Conservation (phyloP, 2,888 invertebrate genomes). For the Furcula furcula region DNA sequence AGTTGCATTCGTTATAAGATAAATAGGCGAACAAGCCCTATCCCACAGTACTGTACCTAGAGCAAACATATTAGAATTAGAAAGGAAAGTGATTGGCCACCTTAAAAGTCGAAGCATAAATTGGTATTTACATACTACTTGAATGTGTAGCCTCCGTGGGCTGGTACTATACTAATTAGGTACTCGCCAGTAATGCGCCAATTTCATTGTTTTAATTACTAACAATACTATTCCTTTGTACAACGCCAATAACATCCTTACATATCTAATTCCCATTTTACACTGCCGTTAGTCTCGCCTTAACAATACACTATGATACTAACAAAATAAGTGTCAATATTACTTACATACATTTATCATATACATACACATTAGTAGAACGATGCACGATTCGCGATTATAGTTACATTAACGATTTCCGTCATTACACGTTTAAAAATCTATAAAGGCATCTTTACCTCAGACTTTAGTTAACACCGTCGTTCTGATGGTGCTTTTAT, state of each 20-base stretch:
- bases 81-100: conserved; percentile 65
- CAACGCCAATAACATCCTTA: conserved; percentile 78
- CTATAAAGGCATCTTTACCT: conserved; percentile 82
- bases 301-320: conserved; percentile 68
- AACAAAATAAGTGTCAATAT: conserved; percentile 80
- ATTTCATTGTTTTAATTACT: conserved; percentile 74
- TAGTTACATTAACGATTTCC: conserved; percentile 57
- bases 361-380: conserved; percentile 70
- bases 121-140: conserved; percentile 65
- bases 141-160: conserved; percentile 71
- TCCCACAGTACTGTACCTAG: conserved; percentile 32
- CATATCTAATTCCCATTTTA: conserved; percentile 66
- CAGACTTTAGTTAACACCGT: conserved; percentile 80
- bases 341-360: conserved; percentile 68
- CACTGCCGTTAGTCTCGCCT: conserved; percentile 70
- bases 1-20: conserved; percentile 19
- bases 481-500: conserved; percentile 70
- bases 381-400: conserved; percentile 70
- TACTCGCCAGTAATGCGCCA: conserved; percentile 83
- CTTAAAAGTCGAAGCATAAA: conserved; percentile 55
- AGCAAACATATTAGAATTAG: conserved; percentile 61
- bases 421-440: conserved; percentile 74
- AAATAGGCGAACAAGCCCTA: conserved; percentile 42
- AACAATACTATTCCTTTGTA: conserved; percentile 79
- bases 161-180: conserved; percentile 79